A percentile compares a stretch with the other conserved stretches of the same genome.
Conservation (phyloP, 2,888 invertebrate species). For the Harmothoe impar region DNA sequence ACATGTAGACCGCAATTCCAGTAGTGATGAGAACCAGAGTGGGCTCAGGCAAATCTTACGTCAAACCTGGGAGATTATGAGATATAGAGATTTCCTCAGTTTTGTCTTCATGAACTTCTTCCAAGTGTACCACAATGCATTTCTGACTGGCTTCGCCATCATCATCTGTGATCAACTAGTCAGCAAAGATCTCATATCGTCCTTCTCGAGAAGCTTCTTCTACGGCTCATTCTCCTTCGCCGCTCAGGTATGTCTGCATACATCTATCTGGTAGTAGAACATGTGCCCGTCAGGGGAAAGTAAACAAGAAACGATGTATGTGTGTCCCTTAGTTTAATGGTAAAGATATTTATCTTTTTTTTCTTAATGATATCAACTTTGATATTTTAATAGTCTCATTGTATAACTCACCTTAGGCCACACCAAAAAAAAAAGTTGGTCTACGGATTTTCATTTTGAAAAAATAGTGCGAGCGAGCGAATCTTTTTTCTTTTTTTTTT, state of each 20-base stretch:
- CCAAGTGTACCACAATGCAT: constrained; percentile 76
- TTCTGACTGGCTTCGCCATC: constrained; percentile 75
- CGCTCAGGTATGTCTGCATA: constrained; percentile 72
- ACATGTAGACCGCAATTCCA: neutral
- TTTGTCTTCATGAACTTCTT: constrained; percentile 80
- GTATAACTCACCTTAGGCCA: too few species aligned
- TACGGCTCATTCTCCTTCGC: constrained; percentile 74
- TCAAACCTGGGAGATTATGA: constrained; percentile 76
- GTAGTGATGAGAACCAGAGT: neutral
- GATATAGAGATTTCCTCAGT: constrained; percentile 75
- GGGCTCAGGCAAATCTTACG: constrained; percentile 69
- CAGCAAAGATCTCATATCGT: constrained; percentile 72
- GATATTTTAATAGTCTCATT: too few species aligned
- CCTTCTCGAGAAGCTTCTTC: constrained; percentile 73
- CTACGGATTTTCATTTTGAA: too few species aligned
- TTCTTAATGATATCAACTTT: neutral
- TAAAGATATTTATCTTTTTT: neutral
- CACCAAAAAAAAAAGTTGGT: too few species aligned
- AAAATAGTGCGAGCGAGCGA: too few species aligned
- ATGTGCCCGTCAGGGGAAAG: too few species aligned
- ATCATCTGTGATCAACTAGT: constrained; percentile 78
- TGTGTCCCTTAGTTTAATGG: too few species aligned
- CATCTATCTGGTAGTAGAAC: too few species aligned
- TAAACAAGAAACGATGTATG: too few species aligned
- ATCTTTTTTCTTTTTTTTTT: too few species aligned